Conservation (phyloP, 2,113 vertebrate genomes). For the Mormyrus iriodes region DNA sequence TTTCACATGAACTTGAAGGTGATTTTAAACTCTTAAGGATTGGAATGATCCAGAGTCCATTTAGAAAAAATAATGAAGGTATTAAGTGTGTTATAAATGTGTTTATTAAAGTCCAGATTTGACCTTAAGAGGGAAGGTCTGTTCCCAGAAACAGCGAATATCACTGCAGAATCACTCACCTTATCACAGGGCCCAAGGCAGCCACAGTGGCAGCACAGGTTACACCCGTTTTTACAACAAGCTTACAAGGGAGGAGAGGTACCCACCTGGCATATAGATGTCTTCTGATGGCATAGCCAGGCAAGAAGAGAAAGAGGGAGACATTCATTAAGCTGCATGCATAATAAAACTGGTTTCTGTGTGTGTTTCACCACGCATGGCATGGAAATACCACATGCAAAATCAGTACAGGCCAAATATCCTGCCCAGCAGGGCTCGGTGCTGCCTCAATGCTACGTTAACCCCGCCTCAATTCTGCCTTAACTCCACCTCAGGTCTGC, state of each 20-base stretch:
- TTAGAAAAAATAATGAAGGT: neutral
- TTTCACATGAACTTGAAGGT: neutral
- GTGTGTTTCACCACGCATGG: constrained; percentile 79
- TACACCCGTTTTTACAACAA: neutral
- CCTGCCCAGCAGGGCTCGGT: neutral
- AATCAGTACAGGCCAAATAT: neutral
- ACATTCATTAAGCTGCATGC: constrained; percentile 99
- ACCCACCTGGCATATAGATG: constrained; percentile 99
- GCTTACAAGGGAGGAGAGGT: constrained; percentile 57
- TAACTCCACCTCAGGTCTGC: neutral
- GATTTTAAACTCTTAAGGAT: neutral
- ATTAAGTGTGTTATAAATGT: neutral
- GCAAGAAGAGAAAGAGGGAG: constrained; percentile 97
- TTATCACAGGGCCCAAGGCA: neutral
- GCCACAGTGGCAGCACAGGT: neutral
- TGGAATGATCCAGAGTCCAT: no score
- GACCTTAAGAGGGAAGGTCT: neutral
- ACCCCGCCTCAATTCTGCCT: neutral
- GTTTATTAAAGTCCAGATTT: neutral
- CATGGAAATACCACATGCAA: constrained; percentile 62
- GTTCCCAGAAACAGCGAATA: neutral
- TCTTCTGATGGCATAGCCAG: constrained; percentile 88
- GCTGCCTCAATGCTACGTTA: neutral
- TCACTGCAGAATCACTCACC: constrained; percentile 2
- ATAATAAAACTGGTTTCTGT: constrained; percentile 80